Evolutionary conservation across 2,888 invertebrate genomes (phyloP).

Genomic region (Drosophila aldrichi): DNA sequence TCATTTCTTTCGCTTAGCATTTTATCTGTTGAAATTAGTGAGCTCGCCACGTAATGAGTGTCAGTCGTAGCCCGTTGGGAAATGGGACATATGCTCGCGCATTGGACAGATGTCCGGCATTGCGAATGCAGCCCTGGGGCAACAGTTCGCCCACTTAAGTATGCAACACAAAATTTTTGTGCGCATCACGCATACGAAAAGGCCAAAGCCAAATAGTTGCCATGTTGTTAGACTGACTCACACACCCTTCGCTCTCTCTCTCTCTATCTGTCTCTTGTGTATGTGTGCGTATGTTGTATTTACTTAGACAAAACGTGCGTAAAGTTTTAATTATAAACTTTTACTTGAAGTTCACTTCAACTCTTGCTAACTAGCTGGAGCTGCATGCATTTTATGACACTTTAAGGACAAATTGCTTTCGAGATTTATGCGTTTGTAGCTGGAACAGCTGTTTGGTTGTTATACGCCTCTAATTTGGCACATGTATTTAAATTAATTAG

Average conservation of each 20-base stretch:
- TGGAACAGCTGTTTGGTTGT: slow-evolving; percentile 31
- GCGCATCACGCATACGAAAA: slow-evolving; percentile 63
- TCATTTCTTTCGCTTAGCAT: too few relatives aligned
- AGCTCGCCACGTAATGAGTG: slow-evolving; percentile 40
- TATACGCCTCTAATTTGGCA: slow-evolving; percentile 20
- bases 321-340: slow-evolving; percentile 81
- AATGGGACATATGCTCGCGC: slow-evolving; percentile 24
- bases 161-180: slow-evolving; percentile 70
- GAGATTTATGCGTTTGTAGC: slow-evolving; percentile 21
- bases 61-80: slow-evolving; percentile 15
- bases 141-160: slow-evolving; percentile 65
- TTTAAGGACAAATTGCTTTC: slow-evolving; percentile 48
- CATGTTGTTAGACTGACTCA: slow-evolving; percentile 24
- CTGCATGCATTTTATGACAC: slow-evolving; percentile 53
- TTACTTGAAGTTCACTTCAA: slow-evolving; percentile 48
- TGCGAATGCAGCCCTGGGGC: slow-evolving; percentile 22
- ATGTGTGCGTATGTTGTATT: slow-evolving; percentile 46
- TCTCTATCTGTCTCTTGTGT: neutral
- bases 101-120: slow-evolving; percentile 28
- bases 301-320: slow-evolving; percentile 80
- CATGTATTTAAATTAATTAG: slow-evolving; percentile 44
- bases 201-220: slow-evolving; percentile 44
- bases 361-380: slow-evolving; percentile 23
- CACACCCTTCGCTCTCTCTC: neutral
- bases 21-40: slow-evolving; percentile 14